Evolutionary conservation across 1,140 invertebrate species (phyloP).

Genomic region (Andrena cerasifolii): DNA sequence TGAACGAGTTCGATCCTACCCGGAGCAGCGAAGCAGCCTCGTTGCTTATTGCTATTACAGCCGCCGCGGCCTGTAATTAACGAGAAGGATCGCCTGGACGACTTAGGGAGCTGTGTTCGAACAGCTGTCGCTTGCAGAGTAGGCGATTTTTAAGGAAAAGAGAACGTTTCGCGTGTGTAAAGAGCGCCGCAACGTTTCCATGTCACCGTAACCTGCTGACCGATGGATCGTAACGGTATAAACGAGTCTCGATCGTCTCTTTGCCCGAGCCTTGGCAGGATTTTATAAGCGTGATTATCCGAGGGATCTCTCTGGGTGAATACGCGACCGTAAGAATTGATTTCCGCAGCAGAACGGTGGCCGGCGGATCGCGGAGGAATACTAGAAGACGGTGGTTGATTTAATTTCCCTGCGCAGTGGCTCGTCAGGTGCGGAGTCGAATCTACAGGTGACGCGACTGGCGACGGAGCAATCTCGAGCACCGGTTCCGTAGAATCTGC

Average conservation of each 20-base stretch:
- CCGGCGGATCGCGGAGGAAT: too few relatives aligned
- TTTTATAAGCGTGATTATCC: not conserved
- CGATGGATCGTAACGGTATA: slow-evolving; percentile 24
- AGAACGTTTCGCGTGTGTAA: not conserved
- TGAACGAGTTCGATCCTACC: not conserved
- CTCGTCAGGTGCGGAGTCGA: not conserved
- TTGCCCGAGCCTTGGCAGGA: not conserved
- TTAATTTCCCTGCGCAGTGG: not conserved
- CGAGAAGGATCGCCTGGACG: not conserved
- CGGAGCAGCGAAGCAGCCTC: not conserved
- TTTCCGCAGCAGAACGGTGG: not conserved
- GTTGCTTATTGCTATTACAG: not conserved
- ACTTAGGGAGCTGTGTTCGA: too few relatives aligned
- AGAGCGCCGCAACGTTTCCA: slow-evolving; percentile 6
- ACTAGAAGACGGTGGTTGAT: not conserved
- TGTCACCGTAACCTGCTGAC: slow-evolving; percentile 10
- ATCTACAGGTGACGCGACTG: not conserved
- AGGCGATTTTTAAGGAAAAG: too few relatives aligned
- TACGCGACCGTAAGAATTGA: not conserved
- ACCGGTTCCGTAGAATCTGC: not conserved
- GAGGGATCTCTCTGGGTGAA: too few relatives aligned
- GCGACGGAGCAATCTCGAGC: not conserved
- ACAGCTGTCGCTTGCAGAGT: too few relatives aligned
- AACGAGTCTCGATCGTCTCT: slow-evolving; percentile 15
- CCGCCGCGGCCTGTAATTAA: not conserved